These are phyloP conservation scores for Arizona elegans DNA, from an alignment of 2,113 vertebrate species.

Conservation along the genomic window DNA sequence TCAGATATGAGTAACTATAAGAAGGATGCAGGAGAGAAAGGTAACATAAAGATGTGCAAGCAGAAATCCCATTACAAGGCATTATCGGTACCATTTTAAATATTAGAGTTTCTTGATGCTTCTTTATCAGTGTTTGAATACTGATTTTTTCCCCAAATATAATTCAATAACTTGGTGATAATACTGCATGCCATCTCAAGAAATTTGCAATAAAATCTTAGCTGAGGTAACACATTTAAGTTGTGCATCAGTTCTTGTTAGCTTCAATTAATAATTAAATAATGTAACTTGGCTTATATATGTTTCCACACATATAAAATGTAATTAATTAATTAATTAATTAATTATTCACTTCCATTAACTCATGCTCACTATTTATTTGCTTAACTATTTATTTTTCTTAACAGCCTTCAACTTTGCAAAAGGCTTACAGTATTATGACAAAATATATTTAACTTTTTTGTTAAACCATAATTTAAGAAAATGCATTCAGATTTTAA, in stretches of 20 bases:
- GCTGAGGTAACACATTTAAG: neutral
- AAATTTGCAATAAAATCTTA: neutral
- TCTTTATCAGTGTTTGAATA: too few relatives aligned
- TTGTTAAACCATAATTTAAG: constrained; percentile 33
- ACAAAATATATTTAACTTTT: constrained; percentile 17
- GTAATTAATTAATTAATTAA: neutral
- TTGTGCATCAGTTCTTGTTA: neutral
- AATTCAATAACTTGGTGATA: neutral
- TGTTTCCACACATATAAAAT: neutral
- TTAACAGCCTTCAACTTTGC: neutral
- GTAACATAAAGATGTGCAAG: neutral
- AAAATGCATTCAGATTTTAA: constrained; percentile 25
- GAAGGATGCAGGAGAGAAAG: neutral
- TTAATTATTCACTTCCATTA: neutral
- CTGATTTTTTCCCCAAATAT: too few relatives aligned
- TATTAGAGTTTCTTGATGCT: neutral
- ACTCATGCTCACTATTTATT: neutral
- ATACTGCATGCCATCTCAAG: neutral
- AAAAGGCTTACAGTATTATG: neutral
- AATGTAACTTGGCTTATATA: neutral
- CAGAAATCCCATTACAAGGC: neutral
- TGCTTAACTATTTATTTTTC: neutral
- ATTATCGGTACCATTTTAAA: neutral
- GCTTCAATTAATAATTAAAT: neutral
- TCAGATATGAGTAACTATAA: neutral